Base-by-base conservation (phyloP, 2,797 vertebrate genomes). In the Nyctibius grandis region DNA sequence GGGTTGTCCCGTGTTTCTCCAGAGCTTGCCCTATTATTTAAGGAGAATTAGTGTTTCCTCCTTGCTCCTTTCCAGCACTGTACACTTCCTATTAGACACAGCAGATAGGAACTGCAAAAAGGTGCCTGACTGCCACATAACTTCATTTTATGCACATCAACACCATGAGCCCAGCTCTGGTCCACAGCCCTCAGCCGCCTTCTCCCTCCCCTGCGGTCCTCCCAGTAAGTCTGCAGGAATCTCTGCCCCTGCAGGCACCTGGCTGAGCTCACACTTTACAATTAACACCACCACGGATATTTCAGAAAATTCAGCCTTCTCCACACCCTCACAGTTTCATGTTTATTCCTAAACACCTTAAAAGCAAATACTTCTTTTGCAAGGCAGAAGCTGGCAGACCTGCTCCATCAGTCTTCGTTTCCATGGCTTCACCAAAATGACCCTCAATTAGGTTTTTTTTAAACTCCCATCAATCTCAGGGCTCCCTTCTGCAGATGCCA, bases 231-330 rank as follows among this genome's bases (percentile, higher is more conserved):
- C 50, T 83, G 42, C 68, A 88, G 64, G 5, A 47, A 69, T 14
- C 28, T 74, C 45, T 53, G 33, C 9, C 21, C 33, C 54, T 0
- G 0, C 11, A 34, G 94, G 13, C 42, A 17, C 15, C 63, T 31
- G 9, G 42, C 48, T 21, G 53, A 84, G 45, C 16, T 75, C 26
- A 56, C 36, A 15, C 15, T 60, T 61, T 6, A 42, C 13, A 40
- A 4, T 3, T 3, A 79, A 20, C 9, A 44, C 16, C 14, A 64
- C 6, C 38, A 51, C 0, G 3, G 19, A 3, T 50, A 36, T 11
- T 75, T 78, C 70, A 34, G 50, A 8, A 56, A 76, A 57, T 45
- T 57, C 42, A 82, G 15, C 18, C 21, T 36, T 68, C 40, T 31
- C n/a, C 50, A 64, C 53, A 48, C 21, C 9, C 34, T 59, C 36